Evolutionary conservation across 2,797 vertebrate species (phyloP), one percentile per base, ranked within the genome.

Genomic region (Sebastes matsubarae): DNA sequence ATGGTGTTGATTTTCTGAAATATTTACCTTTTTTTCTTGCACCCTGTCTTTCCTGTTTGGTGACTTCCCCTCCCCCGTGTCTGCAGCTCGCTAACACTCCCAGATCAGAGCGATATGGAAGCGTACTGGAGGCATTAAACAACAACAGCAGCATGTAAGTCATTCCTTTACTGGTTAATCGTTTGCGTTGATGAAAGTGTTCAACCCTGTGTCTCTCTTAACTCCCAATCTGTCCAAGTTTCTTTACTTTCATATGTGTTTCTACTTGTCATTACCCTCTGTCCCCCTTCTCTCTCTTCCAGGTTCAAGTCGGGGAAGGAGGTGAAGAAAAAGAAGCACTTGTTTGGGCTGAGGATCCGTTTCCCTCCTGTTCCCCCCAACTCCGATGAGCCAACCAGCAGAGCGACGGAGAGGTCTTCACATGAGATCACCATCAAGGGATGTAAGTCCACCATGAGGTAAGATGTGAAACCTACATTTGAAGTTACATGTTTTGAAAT

Each of bases 241-340:
- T 52, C 3, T 52, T 52, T 52, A n/a, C 20, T 52, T 55, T 59
- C 14, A 2, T 22, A 55, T 14, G 5, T 7, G 2, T 72, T 55
- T 24, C 2, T 24, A 13, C 13, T 8, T 25, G 12, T 54, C 38
- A n/a, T 20, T 14, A 8, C 18, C 10, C 2, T 8, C 14, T 13
- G 27, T 86, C 70, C 86, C 36, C 18, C 20, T 52, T 10, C 20
- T 16, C 1, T 68, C 25, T 80, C 27, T 86, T 71, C 86, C 36
- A 99, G 98, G 96, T 99, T 99, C 94, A 99, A 98, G 97, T 99
- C 98, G 73, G 98, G 98, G 77, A 99, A 99, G 84, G 98, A 99
- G 94, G 98, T 99, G 66, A 99, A 99, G 95, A 99, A 99, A 88
- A 99, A 99, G 95, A 99, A 99, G 86, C 98, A 99, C 94, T 96